Percentiles rank a stretch among this genome's conserved stretches.
Conservation (phyloP, 2,797 vertebrate genomes). For the Aphelocoma californica region DNA sequence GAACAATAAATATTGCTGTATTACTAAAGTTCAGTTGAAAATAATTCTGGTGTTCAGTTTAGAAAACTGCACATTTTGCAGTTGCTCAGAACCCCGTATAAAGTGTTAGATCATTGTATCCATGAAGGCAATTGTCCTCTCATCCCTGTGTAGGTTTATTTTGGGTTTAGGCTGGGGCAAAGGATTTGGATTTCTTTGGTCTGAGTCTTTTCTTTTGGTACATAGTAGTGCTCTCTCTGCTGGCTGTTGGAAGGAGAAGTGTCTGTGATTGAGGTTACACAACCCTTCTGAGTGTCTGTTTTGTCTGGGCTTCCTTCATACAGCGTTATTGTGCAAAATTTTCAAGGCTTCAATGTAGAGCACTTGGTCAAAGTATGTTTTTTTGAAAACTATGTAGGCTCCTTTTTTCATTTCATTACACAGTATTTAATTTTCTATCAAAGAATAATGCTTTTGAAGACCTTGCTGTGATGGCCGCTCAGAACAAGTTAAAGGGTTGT, state of each 20-base stretch:
- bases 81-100: not conserved
- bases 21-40: not conserved
- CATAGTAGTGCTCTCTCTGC: constrained; percentile 58
- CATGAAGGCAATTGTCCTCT: not conserved
- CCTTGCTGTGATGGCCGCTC: constrained; percentile 51
- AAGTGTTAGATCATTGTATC: not conserved
- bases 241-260: constrained; percentile 69
- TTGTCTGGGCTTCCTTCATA: constrained; percentile 86
- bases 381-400: constrained; percentile 82
- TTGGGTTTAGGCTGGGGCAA: not conserved
- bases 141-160: not conserved
- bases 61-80: not conserved
- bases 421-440: constrained; percentile 84
- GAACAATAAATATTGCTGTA: constrained; percentile 40
- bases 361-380: constrained; percentile 84
- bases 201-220: constrained; percentile 49
- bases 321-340: constrained; percentile 81
- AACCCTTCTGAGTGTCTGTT: constrained; percentile 86
- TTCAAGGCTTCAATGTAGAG: constrained; percentile 82
- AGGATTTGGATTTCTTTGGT: constrained; percentile 40
- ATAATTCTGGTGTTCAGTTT: not conserved
- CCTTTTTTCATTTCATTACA: constrained; percentile 82
- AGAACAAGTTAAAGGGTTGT: constrained; percentile 32
- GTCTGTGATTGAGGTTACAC: constrained; percentile 71
- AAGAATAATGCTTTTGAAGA: constrained; percentile 75